Evolutionary conservation across 2,797 vertebrate species (phyloP), one percentile per base, ranked within the genome.

Genomic region (Tragelaphus oryx): DNA sequence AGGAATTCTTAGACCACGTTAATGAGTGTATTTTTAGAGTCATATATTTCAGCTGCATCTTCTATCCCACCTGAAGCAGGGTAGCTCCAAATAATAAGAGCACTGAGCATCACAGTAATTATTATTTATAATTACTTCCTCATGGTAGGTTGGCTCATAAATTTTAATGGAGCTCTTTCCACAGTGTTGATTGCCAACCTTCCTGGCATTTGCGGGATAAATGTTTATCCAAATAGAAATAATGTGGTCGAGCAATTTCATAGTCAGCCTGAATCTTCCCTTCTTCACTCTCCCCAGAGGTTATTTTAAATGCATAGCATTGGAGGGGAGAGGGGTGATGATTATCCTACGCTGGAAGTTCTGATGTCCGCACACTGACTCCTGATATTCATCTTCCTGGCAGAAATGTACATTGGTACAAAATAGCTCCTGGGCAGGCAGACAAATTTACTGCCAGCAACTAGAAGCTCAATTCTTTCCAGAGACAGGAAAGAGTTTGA

Each of bases 121-220:
- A 95, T 94, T 95, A 96, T 46, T 95, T 88, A 95, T 96, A 97
- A 97, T 97, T 97, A 97, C 87, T 96, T 96, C 95, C 94, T 91
- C 76, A 16, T 1, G 2, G 78, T 89, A 93, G 55, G 75, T 60
- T 85, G 84, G 93, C 84, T 97, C 94, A 97, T 97, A 81, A 57
- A 97, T 97, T 96, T 97, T 97, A 95, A 97, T 95, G 76, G 68
- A 7, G 10, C 16, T 11, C 13, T 96, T 57, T 92, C 87, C n/a
- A 71, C 76, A 88, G 12, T 28, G 7, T 48, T 93, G 93, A 97
- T 82, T 91, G 83, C 48, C 57, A 96, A 54, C 28, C 54, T 78
- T 89, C 52, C 87, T 79, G 79, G 92, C 55, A 92, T 96, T 79
- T 95, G 44, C 88, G 74, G 55, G 55, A 95, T 79, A 96, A 91